Evolutionary conservation across 2,113 vertebrate species (phyloP), one percentile per base, ranked within the genome.

Genomic region (Tragelaphus buxtoni): DNA sequence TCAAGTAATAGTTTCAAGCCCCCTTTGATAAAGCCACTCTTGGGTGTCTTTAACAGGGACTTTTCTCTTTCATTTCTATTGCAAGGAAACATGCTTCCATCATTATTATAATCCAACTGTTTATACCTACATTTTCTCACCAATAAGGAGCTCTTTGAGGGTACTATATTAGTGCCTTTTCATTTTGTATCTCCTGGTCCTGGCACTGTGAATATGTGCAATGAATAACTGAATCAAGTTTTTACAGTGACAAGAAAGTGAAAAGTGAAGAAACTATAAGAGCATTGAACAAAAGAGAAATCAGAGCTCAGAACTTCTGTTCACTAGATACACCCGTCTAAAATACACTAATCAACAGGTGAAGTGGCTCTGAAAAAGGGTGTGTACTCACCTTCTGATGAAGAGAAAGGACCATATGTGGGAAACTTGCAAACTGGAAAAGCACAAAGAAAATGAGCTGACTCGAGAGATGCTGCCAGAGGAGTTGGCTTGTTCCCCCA

Each of bases 371-470:
- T 76, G 49, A 81, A 14, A 4, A 58, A 85, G 9, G 26, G 18
- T 11, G 1, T 26, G 53, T 22, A 98, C 98, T 92, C 98, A 99
- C 99, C 99, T 99, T 99, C 98, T 99, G 99, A 97, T 99, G 99
- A 72, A 99, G 99, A 1, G 99, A 99, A 80, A 99, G 99, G 96
- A 99, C 99, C 99, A 99, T 99, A 97, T 99, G 99, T 47, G 99
- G 99, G 98, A 99, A 99, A 98, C 99, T 99, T 84, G 99, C 99
- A 97, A 99, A 99, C 98, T 99, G 99, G 99, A 99, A 99, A 97
- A 99, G 99, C 98, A 99, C 99, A 98, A 99, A 99, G 99, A 99
- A 99, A 99, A 99, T 99, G 98, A 99, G 99, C 99, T 99, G 99
- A 95, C 99, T 99, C 91, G 99, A 99, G 87, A 99, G 99, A 98